These are phyloP conservation scores for Megastigmus dorsalis DNA, from an alignment of 2,888 invertebrate species.

Conservation along the genomic window DNA sequence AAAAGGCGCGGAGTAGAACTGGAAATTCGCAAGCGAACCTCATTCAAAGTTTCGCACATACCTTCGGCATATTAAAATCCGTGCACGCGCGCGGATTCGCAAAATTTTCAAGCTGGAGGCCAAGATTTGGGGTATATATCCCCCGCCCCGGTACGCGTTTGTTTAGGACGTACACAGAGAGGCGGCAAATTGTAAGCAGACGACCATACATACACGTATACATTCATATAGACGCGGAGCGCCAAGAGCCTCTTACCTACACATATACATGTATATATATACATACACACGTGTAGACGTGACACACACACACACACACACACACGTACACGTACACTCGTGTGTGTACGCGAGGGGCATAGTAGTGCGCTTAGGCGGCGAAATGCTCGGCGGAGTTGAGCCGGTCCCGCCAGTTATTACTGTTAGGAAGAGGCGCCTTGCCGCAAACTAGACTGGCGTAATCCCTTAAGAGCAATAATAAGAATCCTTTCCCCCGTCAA, in stretches of 20 bases:
- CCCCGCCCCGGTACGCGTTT: conserved; percentile 7
- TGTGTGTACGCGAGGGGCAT: not conserved
- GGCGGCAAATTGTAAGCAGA: conserved; percentile 20
- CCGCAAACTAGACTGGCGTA: conserved; percentile 69
- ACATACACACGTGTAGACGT: no score
- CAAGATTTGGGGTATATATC: conserved; percentile 42
- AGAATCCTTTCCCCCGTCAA: conserved; percentile 69
- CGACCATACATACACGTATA: not conserved
- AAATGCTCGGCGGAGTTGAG: conserved; percentile 52
- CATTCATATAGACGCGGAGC: no score
- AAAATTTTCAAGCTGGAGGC: conserved; percentile 7
- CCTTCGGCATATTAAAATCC: no score
- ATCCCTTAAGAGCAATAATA: conserved; percentile 74
- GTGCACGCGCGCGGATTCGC: no score
- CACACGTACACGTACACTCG: not conserved
- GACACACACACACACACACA: not conserved
- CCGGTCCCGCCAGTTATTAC: conserved; percentile 68
- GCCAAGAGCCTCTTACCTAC: no score
- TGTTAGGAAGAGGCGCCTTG: conserved; percentile 64
- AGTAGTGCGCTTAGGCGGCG: conserved; percentile 28
- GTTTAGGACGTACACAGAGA: conserved; percentile 33
- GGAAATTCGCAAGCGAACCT: no score
- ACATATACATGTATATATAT: no score
- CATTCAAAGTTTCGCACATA: not conserved
- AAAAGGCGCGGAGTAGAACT: no score